A percentile compares a stretch with the other conserved stretches of the same genome.
phyloP scores from a whole-genome alignment of 2,888 invertebrate genomes.

The Nycteola revayana region DNA sequence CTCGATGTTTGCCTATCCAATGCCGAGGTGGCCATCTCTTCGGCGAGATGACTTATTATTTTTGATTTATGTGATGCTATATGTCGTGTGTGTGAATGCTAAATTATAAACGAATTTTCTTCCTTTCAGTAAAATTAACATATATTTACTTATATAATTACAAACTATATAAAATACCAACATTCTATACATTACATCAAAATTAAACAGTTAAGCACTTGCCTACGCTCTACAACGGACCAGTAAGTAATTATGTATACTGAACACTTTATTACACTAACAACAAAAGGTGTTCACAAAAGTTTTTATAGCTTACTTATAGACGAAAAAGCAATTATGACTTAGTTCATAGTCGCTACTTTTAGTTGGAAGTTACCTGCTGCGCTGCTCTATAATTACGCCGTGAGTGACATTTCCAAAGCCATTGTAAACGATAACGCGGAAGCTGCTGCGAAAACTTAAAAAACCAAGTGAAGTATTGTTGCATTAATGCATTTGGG shows the following conservation, averaged over 20 bases:
- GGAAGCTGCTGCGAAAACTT: constrained; percentile 78
- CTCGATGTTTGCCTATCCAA: too few species aligned
- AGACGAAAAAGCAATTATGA: constrained; percentile 67
- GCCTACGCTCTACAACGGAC: too few species aligned
- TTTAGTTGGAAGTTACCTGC: constrained; percentile 68
- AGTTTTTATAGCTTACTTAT: constrained; percentile 52
- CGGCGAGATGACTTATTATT: too few species aligned
- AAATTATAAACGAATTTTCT: too few species aligned
- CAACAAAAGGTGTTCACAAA: constrained; percentile 55
- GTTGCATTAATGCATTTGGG: constrained; percentile 80
- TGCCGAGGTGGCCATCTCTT: too few species aligned
- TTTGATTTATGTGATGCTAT: too few species aligned
- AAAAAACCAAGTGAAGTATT: constrained; percentile 78
- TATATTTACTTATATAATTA: too few species aligned
- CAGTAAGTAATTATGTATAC: constrained; percentile 37
- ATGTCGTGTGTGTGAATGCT: too few species aligned
- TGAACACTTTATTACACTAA: constrained; percentile 41
- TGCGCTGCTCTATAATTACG: constrained; percentile 76
- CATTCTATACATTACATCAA: too few species aligned
- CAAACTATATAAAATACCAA: too few species aligned
- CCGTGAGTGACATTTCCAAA: constrained; percentile 72
- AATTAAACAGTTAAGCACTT: too few species aligned
- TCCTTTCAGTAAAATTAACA: too few species aligned
- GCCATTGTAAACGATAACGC: constrained; percentile 80
- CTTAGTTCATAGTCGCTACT: constrained; percentile 55